Evolutionary conservation across 2,113 vertebrate species (phyloP), one percentile per base, ranked within the genome.

Genomic region (Chaetodon trifascialis): DNA sequence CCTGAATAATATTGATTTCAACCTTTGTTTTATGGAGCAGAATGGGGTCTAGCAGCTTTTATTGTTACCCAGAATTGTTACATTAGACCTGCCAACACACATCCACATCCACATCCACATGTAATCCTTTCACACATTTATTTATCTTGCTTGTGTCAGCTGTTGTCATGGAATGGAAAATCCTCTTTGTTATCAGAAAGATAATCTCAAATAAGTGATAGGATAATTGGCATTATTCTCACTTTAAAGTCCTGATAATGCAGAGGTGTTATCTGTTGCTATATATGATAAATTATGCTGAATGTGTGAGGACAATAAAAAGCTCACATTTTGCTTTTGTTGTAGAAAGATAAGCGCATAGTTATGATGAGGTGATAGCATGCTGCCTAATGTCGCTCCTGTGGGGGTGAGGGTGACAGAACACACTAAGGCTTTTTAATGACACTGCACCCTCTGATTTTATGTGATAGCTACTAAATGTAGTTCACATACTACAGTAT

Each of bases 401-500:
- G 17, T 69, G 47, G 52, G 76, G 19, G 47, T 79, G 30, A 79
- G 72, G 38, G 54, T 76, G 63, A 72, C 49, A 25, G 62, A 19
- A 38, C 66, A 76, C 36, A 23, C 60, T 38, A 58, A 71, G 38
- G 34, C 36, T 64, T 73, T 78, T 79, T 56, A 79, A 14, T 68
- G 60, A 12, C 40, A 30, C 11, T 47, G 67, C 55, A 68, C 30
- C 55, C 30, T 68, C 67, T 38, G 59, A 66, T 73, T 88, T 84
- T 67, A 85, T 66, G 69, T 68, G 62, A 63, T 73, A 44, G 72
- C 54, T 63, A 65, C 60, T 81, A 85, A 86, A 89, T 74, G 68
- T 75, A 82, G 66, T 90, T 80, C 84, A 80, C 82, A 72, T 73
- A 79, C 68, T 56, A 64, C 66, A 71, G 42, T 51, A 78, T 71